These are phyloP conservation scores for Nomada hirtipes DNA, from an alignment of 2,888 invertebrate genomes.

Conservation along the genomic window DNA sequence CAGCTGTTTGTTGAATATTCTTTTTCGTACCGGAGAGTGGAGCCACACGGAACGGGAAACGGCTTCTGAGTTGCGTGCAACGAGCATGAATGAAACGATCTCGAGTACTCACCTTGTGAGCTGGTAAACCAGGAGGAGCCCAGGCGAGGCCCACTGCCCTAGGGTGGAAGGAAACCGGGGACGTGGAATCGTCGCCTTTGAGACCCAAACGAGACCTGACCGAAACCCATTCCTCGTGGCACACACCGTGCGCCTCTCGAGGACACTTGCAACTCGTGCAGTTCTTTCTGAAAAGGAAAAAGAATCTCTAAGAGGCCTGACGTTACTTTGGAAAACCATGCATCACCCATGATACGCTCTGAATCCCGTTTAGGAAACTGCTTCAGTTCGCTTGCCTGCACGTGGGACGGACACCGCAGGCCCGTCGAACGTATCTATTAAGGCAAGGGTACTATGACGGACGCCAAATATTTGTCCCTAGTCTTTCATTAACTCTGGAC, in stretches of 20 bases:
- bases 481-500: slow-evolving; percentile 75
- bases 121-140: slow-evolving; percentile 89
- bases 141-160: slow-evolving; percentile 90
- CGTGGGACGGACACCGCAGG: slow-evolving; percentile 9
- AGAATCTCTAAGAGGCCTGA: slow-evolving; percentile 15
- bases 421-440: slow-evolving; percentile 51
- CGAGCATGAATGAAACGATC: not conserved
- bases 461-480: slow-evolving; percentile 78
- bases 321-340: slow-evolving; percentile 1
- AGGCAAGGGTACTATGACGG: slow-evolving; percentile 42
- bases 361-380: slow-evolving; percentile 23
- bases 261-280: slow-evolving; percentile 97
- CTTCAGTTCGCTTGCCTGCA: slow-evolving; percentile 1
- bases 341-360: slow-evolving; percentile 16
- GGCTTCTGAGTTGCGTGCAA: not conserved
- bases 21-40: not conserved
- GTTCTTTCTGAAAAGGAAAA: slow-evolving; percentile 90
- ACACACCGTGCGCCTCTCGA: slow-evolving; percentile 94
- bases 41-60: slow-evolving; percentile 15
- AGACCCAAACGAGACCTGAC: slow-evolving; percentile 90
- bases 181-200: slow-evolving; percentile 86
- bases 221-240: slow-evolving; percentile 94
- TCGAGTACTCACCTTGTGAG: slow-evolving; percentile 74
- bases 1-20: slow-evolving; percentile 37
- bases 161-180: slow-evolving; percentile 85